Evolutionary conservation across 2,113 vertebrate genomes (phyloP).

Genomic region (Mustela lutreola): DNA sequence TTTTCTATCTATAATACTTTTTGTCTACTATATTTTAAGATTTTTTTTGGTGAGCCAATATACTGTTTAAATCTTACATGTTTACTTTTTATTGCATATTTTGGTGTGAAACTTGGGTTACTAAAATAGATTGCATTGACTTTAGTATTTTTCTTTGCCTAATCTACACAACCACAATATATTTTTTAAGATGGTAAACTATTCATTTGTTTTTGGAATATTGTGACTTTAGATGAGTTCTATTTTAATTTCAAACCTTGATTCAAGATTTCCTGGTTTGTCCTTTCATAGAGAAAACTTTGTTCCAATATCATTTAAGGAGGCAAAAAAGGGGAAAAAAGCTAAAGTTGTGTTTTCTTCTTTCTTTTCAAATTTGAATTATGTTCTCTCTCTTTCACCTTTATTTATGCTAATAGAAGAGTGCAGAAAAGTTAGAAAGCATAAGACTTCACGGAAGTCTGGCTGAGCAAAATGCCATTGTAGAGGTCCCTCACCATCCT

Average conservation of each 20-base stretch:
- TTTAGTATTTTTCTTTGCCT: not conserved
- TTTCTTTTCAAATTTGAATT: not conserved
- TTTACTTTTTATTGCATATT: not conserved
- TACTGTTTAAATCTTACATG: not conserved
- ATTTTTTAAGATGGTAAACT: not conserved
- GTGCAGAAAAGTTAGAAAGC: no score
- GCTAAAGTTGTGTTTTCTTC: not conserved
- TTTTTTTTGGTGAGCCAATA: not conserved
- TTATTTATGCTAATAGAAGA: not conserved
- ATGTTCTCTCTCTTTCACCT: not conserved
- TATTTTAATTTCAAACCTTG: not conserved
- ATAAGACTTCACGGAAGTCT: not conserved
- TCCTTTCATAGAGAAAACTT: not conserved
- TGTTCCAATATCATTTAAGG: not conserved
- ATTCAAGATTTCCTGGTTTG: not conserved
- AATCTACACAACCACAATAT: not conserved
- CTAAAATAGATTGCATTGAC: not conserved
- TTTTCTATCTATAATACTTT: not conserved
- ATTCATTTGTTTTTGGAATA: not conserved
- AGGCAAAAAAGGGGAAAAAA: not conserved
- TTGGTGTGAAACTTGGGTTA: not conserved
- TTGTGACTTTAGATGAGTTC: not conserved
- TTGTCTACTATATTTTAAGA: not conserved
- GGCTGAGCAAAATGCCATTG: not conserved
- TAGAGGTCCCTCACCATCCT: not conserved